Percentiles rank a stretch among this genome's conserved stretches.
Conservation (phyloP, 1,140 invertebrate genomes). For the Steinernema khuongi region DNA sequence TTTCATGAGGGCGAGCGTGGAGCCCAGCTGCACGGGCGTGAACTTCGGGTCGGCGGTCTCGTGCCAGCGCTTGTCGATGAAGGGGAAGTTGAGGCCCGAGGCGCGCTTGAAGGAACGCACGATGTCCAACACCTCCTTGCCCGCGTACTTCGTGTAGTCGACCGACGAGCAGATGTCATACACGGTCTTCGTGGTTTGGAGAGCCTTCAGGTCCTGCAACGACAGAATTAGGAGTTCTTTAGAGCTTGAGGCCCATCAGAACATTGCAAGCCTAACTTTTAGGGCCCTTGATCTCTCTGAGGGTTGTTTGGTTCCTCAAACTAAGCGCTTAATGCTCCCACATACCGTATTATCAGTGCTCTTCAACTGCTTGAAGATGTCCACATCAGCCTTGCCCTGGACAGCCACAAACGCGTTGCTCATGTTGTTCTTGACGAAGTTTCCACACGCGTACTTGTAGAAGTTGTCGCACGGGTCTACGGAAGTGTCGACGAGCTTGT, state of each 20-base stretch:
- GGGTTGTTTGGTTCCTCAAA: no score
- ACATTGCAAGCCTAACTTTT: background rate
- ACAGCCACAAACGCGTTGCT: conserved; percentile 3
- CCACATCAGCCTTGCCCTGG: background rate
- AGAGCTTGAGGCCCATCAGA: background rate
- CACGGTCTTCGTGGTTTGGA: background rate
- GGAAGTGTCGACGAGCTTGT: conserved; percentile 13
- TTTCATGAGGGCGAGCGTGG: conserved; percentile 13
- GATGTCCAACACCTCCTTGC: conserved; percentile 14
- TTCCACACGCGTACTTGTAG: conserved; percentile 20
- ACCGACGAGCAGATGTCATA: conserved; percentile 5
- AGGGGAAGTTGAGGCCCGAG: conserved; percentile 16
- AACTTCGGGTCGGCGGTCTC: conserved; percentile 14
- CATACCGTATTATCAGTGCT: background rate
- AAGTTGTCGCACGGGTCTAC: conserved; percentile 23
- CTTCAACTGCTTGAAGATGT: background rate
- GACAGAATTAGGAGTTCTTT: background rate
- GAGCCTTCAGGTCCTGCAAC: conserved; percentile 3
- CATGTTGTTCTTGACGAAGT: conserved; percentile 23
- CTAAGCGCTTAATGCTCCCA: no score
- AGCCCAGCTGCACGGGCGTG: background rate
- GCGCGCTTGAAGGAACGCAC: conserved; percentile 6
- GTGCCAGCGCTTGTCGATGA: conserved; percentile 8
- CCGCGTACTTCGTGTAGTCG: conserved; percentile 6
- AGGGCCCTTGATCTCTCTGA: no score